Evolutionary conservation across 1,140 invertebrate genomes (phyloP).

Genomic region (Limonius californicus): DNA sequence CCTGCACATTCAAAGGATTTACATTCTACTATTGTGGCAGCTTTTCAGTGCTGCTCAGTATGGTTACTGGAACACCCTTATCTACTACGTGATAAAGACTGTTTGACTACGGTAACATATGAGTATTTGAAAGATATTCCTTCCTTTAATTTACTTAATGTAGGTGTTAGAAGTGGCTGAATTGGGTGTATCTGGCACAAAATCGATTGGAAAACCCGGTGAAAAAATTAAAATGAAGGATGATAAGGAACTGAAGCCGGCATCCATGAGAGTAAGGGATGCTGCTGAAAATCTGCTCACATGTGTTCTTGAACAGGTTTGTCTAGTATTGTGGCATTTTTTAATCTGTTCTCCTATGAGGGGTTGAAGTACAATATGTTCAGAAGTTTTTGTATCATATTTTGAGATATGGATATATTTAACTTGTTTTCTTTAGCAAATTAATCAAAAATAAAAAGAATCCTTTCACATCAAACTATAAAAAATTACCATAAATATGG

Average conservation of each 20-base stretch:
- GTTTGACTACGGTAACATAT: constrained; percentile 72
- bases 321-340: background rate
- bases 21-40: constrained; percentile 95
- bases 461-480: too few species aligned
- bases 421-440: too few species aligned
- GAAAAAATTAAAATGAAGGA: constrained; percentile 90
- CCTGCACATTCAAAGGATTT: constrained; percentile 95
- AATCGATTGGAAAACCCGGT: constrained; percentile 80
- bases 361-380: too few species aligned
- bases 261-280: constrained; percentile 92
- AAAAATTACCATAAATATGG: too few species aligned
- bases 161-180: constrained; percentile 87
- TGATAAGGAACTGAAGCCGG: constrained; percentile 93
- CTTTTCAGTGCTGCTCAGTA: constrained; percentile 84
- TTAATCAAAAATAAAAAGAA: too few species aligned
- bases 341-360: too few species aligned
- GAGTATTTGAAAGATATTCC: background rate
- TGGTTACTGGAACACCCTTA: constrained; percentile 90
- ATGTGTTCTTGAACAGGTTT: constrained; percentile 85
- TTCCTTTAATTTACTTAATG: background rate
- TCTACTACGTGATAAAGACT: constrained; percentile 87
- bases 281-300: constrained; percentile 90
- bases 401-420: too few species aligned
- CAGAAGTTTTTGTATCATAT: too few species aligned
- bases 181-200: constrained; percentile 94